Conservation (phyloP, 1,140 invertebrate genomes). For the Spodoptera frugiperda region DNA sequence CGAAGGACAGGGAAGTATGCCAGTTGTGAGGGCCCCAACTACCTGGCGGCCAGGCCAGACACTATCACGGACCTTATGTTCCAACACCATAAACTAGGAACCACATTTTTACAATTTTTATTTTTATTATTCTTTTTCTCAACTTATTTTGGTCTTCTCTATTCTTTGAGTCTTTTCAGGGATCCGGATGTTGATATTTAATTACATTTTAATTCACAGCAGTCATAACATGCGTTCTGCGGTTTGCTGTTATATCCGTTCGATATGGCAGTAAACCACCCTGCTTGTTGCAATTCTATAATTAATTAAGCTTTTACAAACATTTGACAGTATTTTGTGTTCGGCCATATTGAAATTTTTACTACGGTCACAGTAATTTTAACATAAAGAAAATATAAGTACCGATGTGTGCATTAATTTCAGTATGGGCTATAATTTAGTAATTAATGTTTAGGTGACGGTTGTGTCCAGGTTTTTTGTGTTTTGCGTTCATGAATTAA, state of each 20-base stretch:
- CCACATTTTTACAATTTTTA: conserved; percentile 46
- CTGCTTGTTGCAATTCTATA: conserved; percentile 54
- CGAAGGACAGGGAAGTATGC: conserved; percentile 80
- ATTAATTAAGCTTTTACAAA: conserved; percentile 56
- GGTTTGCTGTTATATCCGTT: conserved; percentile 48
- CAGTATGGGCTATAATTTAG: conserved; percentile 57
- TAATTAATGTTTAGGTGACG: conserved; percentile 60
- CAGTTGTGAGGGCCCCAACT: conserved; percentile 50
- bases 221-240: conserved; percentile 27
- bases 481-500: conserved; percentile 49
- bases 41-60: not conserved
- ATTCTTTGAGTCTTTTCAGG: conserved; percentile 57
- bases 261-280: conserved; percentile 45
- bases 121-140: conserved; percentile 34
- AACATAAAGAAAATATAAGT: conserved; percentile 13
- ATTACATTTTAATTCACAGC: conserved; percentile 46
- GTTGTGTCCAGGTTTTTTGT: conserved; percentile 78
- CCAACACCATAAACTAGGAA: conserved; percentile 47
- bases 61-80: conserved; percentile 39
- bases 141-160: conserved; percentile 32
- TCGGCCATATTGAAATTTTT: conserved; percentile 51
- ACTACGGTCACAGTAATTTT: not conserved
- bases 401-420: conserved; percentile 48
- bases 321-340: conserved; percentile 52
- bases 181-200: conserved; percentile 52